Conservation (phyloP, 1,140 invertebrate species). For the Aethina tumida region DNA sequence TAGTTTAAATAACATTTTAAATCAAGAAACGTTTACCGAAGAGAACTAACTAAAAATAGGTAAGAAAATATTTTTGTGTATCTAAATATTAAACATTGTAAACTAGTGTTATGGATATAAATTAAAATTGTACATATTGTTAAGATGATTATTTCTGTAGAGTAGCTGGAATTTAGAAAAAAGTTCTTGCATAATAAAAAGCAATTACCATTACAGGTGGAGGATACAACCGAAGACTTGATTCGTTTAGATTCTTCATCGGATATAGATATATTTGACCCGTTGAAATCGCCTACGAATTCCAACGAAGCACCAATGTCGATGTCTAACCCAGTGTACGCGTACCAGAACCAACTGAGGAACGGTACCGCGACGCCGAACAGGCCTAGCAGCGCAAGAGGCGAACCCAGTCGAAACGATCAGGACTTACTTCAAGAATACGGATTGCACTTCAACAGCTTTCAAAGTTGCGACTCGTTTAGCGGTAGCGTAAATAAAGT, state of each 20-base stretch:
- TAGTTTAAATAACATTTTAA: too few relatives aligned
- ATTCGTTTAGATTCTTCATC: constrained; percentile 49
- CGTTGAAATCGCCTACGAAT: constrained; percentile 36
- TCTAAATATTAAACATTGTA: too few relatives aligned
- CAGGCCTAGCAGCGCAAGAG: too few relatives aligned
- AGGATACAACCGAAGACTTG: constrained; percentile 42
- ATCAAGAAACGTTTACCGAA: too few relatives aligned
- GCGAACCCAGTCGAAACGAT: constrained; percentile 29
- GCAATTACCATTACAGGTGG: constrained; percentile 27
- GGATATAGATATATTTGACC: constrained; percentile 50
- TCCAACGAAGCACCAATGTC: constrained; percentile 22
- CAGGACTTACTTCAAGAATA: constrained; percentile 46
- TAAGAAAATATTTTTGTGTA: too few relatives aligned
- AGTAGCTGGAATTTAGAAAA: too few relatives aligned
- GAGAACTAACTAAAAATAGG: too few relatives aligned
- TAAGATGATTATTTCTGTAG: too few relatives aligned
- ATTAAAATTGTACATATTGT: too few relatives aligned
- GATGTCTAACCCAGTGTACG: constrained; percentile 33
- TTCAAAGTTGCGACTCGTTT: constrained; percentile 22
- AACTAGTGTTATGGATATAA: too few relatives aligned
- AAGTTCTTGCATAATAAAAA: too few relatives aligned
- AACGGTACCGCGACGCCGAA: not conserved
- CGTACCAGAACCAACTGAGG: constrained; percentile 25
- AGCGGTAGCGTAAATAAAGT: constrained; percentile 19
- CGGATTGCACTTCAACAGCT: constrained; percentile 41